Percentiles rank a stretch among this genome's conserved stretches.
phyloP scores from a whole-genome alignment of 2,113 vertebrate species.

The Protomyctophum bolini region DNA sequence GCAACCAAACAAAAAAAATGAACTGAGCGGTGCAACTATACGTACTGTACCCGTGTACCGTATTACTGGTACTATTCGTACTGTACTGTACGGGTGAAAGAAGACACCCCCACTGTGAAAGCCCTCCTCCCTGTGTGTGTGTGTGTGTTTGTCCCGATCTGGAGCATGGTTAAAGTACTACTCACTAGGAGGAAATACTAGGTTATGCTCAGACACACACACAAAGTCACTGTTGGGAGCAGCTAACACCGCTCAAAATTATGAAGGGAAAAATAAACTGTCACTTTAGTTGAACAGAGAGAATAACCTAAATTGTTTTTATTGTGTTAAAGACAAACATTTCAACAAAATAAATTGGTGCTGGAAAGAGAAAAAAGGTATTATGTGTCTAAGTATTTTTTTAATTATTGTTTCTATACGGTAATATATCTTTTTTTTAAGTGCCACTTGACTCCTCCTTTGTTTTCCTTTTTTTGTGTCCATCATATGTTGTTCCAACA shows the following conservation, averaged over 20 bases:
- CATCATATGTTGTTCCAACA: too few relatives aligned
- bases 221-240: too few relatives aligned
- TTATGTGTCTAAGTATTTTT: conserved; percentile 85
- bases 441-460: conserved; percentile 67
- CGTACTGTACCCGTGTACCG: too few relatives aligned
- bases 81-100: too few relatives aligned
- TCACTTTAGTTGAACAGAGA: conserved; percentile 50
- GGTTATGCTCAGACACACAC: too few relatives aligned
- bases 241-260: too few relatives aligned
- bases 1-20: conserved; percentile 36
- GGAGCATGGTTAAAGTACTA: too few relatives aligned
- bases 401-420: conserved; percentile 68
- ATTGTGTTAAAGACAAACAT: conserved; percentile 61
- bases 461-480: conserved; percentile 63
- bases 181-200: too few relatives aligned
- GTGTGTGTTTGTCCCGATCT: too few relatives aligned
- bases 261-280: conserved; percentile 31
- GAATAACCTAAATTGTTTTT: conserved; percentile 55
- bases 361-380: conserved; percentile 77
- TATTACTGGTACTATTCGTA: too few relatives aligned
- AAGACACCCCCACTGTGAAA: too few relatives aligned
- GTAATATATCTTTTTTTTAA: conserved; percentile 87
- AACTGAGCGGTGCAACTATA: background rate
- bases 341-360: conserved; percentile 74
- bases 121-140: too few relatives aligned